Evolutionary conservation across 2,113 vertebrate genomes (phyloP).

Genomic region (Saimiri boliviensis): DNA sequence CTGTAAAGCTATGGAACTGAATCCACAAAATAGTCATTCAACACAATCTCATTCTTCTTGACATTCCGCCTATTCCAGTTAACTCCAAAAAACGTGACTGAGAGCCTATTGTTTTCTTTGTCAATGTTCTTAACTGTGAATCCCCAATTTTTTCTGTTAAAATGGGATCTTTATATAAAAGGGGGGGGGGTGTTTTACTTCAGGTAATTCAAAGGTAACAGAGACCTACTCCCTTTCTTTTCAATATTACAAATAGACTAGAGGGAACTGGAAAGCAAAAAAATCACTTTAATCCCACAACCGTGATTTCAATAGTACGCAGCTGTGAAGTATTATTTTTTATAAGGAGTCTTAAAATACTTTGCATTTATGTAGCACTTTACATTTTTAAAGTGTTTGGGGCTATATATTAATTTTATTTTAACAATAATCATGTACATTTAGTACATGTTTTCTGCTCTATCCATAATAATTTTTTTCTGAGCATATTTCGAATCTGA

Average conservation of each 20-base stretch:
- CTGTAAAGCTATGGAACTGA: not conserved
- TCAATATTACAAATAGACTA: not conserved
- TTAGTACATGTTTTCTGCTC: not conserved
- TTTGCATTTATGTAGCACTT: not conserved
- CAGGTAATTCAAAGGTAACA: not conserved
- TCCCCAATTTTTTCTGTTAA: not conserved
- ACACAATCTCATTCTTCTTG: not conserved
- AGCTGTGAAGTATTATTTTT: not conserved
- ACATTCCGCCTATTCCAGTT: not conserved
- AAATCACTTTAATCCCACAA: not conserved
- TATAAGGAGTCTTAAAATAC: not conserved
- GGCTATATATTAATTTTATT: not conserved
- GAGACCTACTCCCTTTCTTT: not conserved
- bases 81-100: not conserved
- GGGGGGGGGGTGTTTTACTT: not conserved
- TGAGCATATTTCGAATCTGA: not conserved
- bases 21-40: not conserved
- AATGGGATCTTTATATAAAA: not conserved
- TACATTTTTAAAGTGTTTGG: not conserved
- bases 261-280: not conserved
- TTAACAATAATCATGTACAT: not conserved
- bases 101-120: not conserved
- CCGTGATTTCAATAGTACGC: not conserved
- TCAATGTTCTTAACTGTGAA: not conserved
- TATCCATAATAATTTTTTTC: not conserved